These are phyloP conservation scores for Rhabdophis nuchalis DNA, from an alignment of 2,797 vertebrate species.

Conservation along the genomic window DNA sequence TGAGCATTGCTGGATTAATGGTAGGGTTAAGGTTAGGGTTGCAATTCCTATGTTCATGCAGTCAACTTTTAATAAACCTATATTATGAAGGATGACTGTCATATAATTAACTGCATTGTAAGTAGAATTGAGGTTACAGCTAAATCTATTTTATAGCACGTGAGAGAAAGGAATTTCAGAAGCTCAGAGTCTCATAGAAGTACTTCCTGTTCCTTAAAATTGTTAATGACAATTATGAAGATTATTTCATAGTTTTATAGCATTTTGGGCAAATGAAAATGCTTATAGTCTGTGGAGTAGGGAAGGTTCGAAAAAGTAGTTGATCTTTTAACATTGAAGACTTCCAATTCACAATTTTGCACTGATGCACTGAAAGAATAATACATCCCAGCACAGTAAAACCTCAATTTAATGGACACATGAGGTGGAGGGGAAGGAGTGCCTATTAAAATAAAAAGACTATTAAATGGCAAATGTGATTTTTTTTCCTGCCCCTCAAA, in stretches of 20 bases:
- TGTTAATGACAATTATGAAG: neutral
- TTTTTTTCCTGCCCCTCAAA: neutral
- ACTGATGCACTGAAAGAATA: neutral
- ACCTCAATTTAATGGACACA: neutral
- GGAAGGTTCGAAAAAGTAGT: neutral
- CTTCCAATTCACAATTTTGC: neutral
- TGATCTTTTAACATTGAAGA: neutral
- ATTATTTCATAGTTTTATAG: neutral
- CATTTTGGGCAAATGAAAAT: neutral
- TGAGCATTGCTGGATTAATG: neutral
- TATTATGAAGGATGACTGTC: neutral
- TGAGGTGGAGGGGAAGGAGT: neutral
- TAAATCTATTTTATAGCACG: neutral
- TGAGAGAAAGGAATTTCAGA: neutral
- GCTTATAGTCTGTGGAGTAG: neutral
- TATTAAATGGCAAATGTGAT: neutral
- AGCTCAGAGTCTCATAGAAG: neutral
- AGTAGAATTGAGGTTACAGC: neutral
- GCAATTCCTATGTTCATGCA: neutral
- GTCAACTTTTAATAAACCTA: neutral
- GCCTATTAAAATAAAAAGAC: neutral
- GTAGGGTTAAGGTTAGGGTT: neutral
- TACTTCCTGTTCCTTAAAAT: neutral
- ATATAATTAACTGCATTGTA: neutral
- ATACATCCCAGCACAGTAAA: neutral